Evolutionary conservation across 2,888 invertebrate species (phyloP).

Genomic region (Labia minor): DNA sequence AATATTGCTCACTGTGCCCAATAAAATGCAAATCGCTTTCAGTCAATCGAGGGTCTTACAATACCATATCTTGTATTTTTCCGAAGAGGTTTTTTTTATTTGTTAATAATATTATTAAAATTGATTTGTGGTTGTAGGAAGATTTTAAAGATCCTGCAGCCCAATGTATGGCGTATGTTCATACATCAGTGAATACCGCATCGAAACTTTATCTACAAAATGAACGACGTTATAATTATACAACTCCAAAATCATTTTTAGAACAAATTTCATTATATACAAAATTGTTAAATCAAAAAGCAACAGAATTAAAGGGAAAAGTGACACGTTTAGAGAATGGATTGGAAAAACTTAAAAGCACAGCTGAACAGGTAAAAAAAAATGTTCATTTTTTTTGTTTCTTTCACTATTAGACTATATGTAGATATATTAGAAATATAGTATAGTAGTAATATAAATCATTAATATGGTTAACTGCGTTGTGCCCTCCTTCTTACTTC

Average conservation of each 20-base stretch:
- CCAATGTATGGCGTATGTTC: constrained; percentile 89
- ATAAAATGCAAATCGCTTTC: too few relatives aligned
- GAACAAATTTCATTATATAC: constrained; percentile 90
- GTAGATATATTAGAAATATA: neutral
- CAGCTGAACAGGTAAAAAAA: constrained; percentile 59
- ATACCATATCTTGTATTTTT: too few relatives aligned
- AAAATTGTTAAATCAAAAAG: constrained; percentile 73
- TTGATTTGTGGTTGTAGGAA: too few relatives aligned
- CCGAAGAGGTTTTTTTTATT: too few relatives aligned
- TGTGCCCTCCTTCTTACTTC: too few relatives aligned
- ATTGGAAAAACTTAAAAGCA: constrained; percentile 77
- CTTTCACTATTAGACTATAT: neutral
- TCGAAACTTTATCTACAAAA: constrained; percentile 78
- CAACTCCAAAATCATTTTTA: constrained; percentile 92
- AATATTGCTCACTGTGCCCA: too few relatives aligned
- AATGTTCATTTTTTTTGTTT: constrained; percentile 13
- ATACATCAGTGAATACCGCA: constrained; percentile 83
- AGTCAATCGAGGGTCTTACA: too few relatives aligned
- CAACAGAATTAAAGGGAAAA: constrained; percentile 73
- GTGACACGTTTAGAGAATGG: constrained; percentile 85
- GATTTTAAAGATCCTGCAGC: constrained; percentile 72
- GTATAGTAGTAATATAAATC: neutral
- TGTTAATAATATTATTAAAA: too few relatives aligned
- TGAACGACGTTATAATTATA: constrained; percentile 90
- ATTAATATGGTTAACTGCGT: too few relatives aligned